Conservation (phyloP, 2,797 vertebrate species). For the Atherinosoma microstoma region DNA sequence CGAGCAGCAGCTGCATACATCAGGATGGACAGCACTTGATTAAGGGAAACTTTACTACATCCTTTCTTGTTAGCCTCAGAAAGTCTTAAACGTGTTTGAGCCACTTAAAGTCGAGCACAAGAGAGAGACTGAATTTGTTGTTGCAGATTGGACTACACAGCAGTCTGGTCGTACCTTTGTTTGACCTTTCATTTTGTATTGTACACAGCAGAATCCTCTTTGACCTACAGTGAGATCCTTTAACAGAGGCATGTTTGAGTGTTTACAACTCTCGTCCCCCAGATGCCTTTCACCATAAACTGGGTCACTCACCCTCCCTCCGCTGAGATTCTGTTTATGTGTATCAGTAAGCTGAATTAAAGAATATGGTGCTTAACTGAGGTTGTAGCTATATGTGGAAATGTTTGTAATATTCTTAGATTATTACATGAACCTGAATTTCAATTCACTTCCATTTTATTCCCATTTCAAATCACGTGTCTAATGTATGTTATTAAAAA, state of each 20-base stretch:
- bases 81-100: slow-evolving; percentile 1
- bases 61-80: slow-evolving; percentile 15
- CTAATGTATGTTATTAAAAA: background rate
- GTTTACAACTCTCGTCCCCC: slow-evolving; percentile 28
- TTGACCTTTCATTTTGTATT: slow-evolving; percentile 48
- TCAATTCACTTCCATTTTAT: background rate
- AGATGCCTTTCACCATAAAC: slow-evolving; percentile 24
- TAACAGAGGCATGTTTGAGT: slow-evolving; percentile 21
- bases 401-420: background rate
- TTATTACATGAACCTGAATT: background rate
- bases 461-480: background rate
- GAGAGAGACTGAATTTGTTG: slow-evolving; percentile 5
- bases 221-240: slow-evolving; percentile 31
- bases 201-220: slow-evolving; percentile 51
- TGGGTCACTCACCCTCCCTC: slow-evolving; percentile 27
- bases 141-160: background rate
- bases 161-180: slow-evolving; percentile 5
- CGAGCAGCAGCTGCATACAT: slow-evolving; percentile 22
- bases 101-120: background rate
- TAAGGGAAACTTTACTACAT: slow-evolving; percentile 24
- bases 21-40: background rate
- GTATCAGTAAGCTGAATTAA: background rate
- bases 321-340: slow-evolving; percentile 1
- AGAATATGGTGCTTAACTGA: background rate
- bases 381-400: background rate